A percentile compares a stretch with the other conserved stretches of the same genome.
These are phyloP conservation scores for Tetramorium parvispinum DNA, from an alignment of 1,140 invertebrate genomes.

Conservation along the genomic window DNA sequence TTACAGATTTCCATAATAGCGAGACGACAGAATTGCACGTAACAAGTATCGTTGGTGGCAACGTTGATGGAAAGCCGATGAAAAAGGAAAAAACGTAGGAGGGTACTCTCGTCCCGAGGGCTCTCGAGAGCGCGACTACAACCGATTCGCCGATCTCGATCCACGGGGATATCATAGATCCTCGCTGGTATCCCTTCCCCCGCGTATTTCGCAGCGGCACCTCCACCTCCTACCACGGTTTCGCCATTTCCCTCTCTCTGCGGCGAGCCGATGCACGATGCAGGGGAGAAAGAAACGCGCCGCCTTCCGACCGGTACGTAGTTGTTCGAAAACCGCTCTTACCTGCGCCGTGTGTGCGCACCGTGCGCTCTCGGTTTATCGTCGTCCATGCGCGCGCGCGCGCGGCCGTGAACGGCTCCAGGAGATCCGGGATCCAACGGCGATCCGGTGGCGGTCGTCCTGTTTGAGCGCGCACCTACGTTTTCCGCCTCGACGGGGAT, in stretches of 20 bases:
- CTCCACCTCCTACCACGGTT: conserved; percentile 70
- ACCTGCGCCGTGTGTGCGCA: conserved; percentile 75
- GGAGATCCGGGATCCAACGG: neutral
- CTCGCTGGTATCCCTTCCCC: conserved; percentile 47
- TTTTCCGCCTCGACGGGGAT: neutral
- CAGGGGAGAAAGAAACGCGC: conserved; percentile 81
- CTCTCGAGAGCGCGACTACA: no score
- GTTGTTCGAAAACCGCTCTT: conserved; percentile 82
- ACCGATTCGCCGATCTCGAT: conserved; percentile 66
- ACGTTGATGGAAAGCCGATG: neutral
- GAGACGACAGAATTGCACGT: neutral
- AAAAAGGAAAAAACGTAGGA: neutral
- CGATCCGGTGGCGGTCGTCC: conserved; percentile 78
- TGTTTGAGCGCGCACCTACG: no score
- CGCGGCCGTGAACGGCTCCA: conserved; percentile 27
- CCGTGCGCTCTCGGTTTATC: conserved; percentile 66
- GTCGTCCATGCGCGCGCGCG: conserved; percentile 46
- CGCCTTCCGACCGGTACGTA: conserved; percentile 79
- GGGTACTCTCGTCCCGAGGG: neutral
- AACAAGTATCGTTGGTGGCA: neutral
- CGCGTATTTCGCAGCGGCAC: conserved; percentile 58
- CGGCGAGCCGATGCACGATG: conserved; percentile 78
- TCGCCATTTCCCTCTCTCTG: conserved; percentile 77
- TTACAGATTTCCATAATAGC: neutral
- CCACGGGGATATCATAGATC: conserved; percentile 27